These are phyloP conservation scores for Archegozetes longisetosus DNA, from an alignment of 1,140 invertebrate species.

Conservation along the genomic window DNA sequence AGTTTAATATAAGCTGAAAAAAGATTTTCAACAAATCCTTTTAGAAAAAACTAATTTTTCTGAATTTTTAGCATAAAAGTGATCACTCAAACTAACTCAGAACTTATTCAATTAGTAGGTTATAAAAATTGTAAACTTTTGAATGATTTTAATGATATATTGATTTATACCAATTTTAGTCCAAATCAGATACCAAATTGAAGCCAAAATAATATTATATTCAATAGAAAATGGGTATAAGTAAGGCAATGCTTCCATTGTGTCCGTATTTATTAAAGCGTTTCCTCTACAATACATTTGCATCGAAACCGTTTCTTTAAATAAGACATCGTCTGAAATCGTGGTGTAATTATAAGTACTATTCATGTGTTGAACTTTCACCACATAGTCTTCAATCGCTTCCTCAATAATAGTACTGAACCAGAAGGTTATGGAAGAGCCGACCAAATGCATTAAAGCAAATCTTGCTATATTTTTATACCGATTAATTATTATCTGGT, in stretches of 20 bases:
- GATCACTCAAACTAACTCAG: too few species aligned
- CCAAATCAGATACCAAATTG: constrained; percentile 53
- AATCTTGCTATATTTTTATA: constrained; percentile 41
- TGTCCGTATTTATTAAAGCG: constrained; percentile 13
- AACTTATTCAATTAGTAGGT: too few species aligned
- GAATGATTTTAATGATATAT: background rate
- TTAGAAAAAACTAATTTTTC: background rate
- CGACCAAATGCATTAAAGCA: constrained; percentile 53
- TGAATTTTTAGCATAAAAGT: too few species aligned
- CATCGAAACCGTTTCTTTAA: background rate
- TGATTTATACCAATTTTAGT: constrained; percentile 45
- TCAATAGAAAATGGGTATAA: constrained; percentile 57
- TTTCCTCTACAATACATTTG: constrained; percentile 10
- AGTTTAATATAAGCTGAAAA: too few species aligned
- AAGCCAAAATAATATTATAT: constrained; percentile 53
- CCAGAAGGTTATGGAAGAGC: constrained; percentile 53
- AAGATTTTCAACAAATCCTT: too few species aligned
- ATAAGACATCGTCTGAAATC: background rate
- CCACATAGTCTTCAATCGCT: constrained; percentile 35
- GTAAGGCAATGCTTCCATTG: constrained; percentile 29
- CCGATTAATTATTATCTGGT: constrained; percentile 36
- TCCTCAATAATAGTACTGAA: constrained; percentile 50
- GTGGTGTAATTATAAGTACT: background rate
- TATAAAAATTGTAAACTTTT: background rate
- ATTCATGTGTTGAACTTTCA: background rate